phyloP scores from a whole-genome alignment of 2,888 invertebrate species.

The Dynastes tityus region DNA sequence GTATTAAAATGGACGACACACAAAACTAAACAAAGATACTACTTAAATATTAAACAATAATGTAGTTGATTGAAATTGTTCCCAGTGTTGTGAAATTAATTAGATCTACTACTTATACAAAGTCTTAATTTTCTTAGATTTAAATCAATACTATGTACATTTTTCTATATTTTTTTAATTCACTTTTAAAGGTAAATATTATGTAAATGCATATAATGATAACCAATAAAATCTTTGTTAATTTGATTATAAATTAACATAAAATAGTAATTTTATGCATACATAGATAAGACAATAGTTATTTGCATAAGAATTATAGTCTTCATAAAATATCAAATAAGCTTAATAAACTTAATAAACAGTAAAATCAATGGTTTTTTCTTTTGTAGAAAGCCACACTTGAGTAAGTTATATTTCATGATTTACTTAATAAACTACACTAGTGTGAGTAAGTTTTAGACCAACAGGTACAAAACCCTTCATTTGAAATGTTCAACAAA shows the following conservation, averaged over 20 bases:
- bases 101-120: too few species aligned
- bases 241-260: conserved; percentile 27
- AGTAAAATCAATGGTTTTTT: neutral
- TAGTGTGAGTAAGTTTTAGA: too few species aligned
- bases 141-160: conserved; percentile 8
- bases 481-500: too few species aligned
- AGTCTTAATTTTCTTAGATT: neutral
- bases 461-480: too few species aligned
- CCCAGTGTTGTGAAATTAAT: too few species aligned
- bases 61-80: neutral
- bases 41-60: conserved; percentile 4
- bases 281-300: neutral
- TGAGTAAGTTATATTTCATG: too few species aligned
- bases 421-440: too few species aligned
- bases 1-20: conserved; percentile 14
- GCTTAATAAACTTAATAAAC: neutral
- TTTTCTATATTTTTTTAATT: neutral
- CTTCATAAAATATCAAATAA: neutral
- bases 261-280: conserved; percentile 24
- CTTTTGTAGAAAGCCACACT: neutral
- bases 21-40: conserved; percentile 32
- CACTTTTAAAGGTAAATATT: neutral
- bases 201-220: neutral
- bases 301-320: neutral
- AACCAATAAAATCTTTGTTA: neutral